Base-by-base conservation (phyloP, 92 coral and sea anemone genomes). In the Zoanthus solanderi region DNA sequence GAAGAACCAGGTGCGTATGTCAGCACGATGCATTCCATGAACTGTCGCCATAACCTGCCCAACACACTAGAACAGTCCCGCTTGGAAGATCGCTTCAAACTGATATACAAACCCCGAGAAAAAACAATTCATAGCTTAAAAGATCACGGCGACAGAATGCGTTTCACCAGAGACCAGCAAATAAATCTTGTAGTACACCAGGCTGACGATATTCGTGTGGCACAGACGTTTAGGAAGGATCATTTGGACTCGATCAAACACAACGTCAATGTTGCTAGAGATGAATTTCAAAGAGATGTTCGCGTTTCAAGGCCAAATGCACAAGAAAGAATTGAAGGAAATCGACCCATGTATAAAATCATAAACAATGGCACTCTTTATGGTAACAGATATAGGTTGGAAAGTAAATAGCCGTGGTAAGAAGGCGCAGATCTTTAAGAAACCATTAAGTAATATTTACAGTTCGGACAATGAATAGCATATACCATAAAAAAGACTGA, bases 41-140 rank as follows among this genome's bases (percentile, higher is more conserved):
- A 95, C 78, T 90, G 84, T 66, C 93, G 95, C 29, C 99, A 96
- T 89, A 96, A 73, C 89, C 90, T 87, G 71, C 98, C 98, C 10
- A 96, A 96, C 85, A 83, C 94, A 28, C 96, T 90, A 78, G 98
- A 95, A 78, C 93, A 94, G 12, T 87, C 90, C 7, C 90, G 98
- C 18, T 88, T 96, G 93, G 94, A 92, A 78, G 99, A 96, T 71
- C 95, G 99, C 42, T 95, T 95, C 65, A 90, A 90, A 48, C 92
- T 92, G 67, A 91, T 96, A 14, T 88, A 96, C 58, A 93, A 98
- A 95, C 98, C 98, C 17, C 90, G 96, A 88, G 96, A 95, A 84
- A 92, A 92, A 69, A 93, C 96, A 17, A 91, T 95, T 50, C 87
- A 85, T 42, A 88, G 88, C 30, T 69, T 96, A 61, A 87, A 92